phyloP scores from a whole-genome alignment of 2,888 invertebrate genomes.

The Microplitis deprimator region DNA sequence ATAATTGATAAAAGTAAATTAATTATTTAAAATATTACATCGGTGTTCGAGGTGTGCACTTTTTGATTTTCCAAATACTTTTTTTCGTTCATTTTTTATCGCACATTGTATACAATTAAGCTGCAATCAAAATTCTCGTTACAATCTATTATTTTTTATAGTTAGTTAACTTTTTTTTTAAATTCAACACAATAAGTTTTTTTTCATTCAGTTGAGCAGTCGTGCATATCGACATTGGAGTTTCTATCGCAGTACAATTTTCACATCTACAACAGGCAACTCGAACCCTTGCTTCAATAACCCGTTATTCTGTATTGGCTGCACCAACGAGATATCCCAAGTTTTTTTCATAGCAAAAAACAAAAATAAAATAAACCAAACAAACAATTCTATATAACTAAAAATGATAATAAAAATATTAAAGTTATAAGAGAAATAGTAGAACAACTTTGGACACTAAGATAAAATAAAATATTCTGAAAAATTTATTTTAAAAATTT shows the following conservation, averaged over 20 bases:
- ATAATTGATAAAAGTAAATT: too few species aligned
- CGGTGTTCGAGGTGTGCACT: too few species aligned
- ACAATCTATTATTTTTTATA: too few species aligned
- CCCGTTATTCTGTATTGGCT: neutral
- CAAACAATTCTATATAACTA: neutral
- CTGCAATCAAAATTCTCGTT: too few species aligned
- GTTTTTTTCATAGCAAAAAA: too few species aligned
- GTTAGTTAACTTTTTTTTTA: neutral
- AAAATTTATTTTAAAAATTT: too few species aligned
- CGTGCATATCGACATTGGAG: neutral
- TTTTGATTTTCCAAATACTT: too few species aligned
- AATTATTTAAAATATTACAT: too few species aligned
- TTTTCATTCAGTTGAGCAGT: neutral
- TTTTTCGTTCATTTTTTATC: too few species aligned
- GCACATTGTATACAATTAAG: too few species aligned
- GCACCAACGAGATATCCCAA: neutral
- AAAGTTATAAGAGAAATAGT: neutral
- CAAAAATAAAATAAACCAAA: neutral
- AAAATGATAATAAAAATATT: neutral
- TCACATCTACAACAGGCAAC: neutral
- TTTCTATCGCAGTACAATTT: neutral
- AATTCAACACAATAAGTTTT: neutral
- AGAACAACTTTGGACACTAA: neutral
- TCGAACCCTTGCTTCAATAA: neutral
- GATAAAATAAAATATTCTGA: too few species aligned